Conservation (phyloP, 1,140 invertebrate genomes). For the Archegozetes longisetosus region DNA sequence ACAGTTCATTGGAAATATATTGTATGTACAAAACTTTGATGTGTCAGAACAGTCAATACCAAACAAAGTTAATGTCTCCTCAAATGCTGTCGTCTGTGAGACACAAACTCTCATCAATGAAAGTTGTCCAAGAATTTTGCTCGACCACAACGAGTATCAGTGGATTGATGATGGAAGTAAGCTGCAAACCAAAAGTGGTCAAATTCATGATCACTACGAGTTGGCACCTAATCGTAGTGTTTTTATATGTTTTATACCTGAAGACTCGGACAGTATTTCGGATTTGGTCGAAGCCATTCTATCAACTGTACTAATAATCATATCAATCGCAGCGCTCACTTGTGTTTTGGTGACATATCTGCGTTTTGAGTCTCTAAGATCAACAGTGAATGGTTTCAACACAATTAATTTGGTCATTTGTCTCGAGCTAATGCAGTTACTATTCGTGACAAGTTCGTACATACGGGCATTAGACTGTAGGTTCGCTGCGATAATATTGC, state of each 20-base stretch:
- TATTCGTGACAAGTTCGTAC: background rate
- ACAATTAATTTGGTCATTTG: slow-evolving; percentile 2
- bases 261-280: background rate
- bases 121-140: slow-evolving; percentile 5
- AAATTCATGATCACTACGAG: slow-evolving; percentile 2
- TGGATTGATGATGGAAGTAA: background rate
- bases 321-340: background rate
- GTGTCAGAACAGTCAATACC: background rate
- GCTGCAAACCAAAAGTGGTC: background rate
- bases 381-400: slow-evolving; percentile 11
- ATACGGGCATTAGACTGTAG: background rate
- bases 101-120: slow-evolving; percentile 3
- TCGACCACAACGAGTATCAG: slow-evolving; percentile 2
- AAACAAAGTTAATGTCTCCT: background rate
- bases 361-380: background rate
- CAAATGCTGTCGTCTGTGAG: slow-evolving; percentile 10
- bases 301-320: slow-evolving; percentile 3
- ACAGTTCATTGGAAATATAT: slow-evolving; percentile 1
- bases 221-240: slow-evolving; percentile 1
- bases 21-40: background rate
- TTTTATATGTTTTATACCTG: slow-evolving; percentile 2
- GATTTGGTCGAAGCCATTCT: slow-evolving; percentile 1
- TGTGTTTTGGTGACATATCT: slow-evolving; percentile 2
- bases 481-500: slow-evolving; percentile 7
- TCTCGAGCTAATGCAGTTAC: slow-evolving; percentile 2